phyloP scores from a whole-genome alignment of 2,797 vertebrate genomes.

The Sardinella longiceps region DNA sequence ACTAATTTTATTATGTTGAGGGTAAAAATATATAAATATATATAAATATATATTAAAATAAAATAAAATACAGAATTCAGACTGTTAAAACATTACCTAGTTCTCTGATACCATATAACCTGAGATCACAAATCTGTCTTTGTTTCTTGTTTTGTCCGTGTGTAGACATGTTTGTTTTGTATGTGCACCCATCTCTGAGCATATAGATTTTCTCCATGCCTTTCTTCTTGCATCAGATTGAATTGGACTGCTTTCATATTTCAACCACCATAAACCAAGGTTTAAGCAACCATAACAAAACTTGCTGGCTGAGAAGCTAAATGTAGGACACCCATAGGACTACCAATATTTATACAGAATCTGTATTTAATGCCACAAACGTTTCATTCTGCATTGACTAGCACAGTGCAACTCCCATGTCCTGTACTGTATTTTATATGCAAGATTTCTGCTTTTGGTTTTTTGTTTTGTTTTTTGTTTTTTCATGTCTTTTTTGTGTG shows the following conservation, averaged over 20 bases:
- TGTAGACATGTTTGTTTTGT: conserved; percentile 49
- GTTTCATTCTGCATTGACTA: conserved; percentile 86
- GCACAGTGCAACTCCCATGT: conserved; percentile 84
- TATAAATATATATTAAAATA: conserved; percentile 35
- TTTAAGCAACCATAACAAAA: conserved; percentile 88
- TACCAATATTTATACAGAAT: conserved; percentile 73
- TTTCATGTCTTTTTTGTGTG: conserved; percentile 60
- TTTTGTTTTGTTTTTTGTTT: conserved; percentile 59
- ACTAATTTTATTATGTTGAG: conserved; percentile 81
- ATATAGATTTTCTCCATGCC: conserved; percentile 56
- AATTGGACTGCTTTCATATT: conserved; percentile 75
- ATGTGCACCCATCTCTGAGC: conserved; percentile 47
- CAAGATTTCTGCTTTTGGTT: conserved; percentile 81
- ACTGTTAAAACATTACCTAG: conserved; percentile 75
- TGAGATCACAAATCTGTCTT: conserved; percentile 46
- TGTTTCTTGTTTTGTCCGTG: conserved; percentile 59
- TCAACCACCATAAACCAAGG: conserved; percentile 75
- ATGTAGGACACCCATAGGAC: conserved; percentile 76
- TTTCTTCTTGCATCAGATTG: conserved; percentile 63
- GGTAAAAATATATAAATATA: conserved; percentile 75
- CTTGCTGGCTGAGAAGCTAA: conserved; percentile 91
- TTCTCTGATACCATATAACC: conserved; percentile 70
- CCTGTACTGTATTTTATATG: conserved; percentile 94
- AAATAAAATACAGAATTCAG: conserved; percentile 24
- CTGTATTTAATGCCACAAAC: conserved; percentile 72